Conservation (phyloP, 2,113 vertebrate species). For the Psittacus erithacus region DNA sequence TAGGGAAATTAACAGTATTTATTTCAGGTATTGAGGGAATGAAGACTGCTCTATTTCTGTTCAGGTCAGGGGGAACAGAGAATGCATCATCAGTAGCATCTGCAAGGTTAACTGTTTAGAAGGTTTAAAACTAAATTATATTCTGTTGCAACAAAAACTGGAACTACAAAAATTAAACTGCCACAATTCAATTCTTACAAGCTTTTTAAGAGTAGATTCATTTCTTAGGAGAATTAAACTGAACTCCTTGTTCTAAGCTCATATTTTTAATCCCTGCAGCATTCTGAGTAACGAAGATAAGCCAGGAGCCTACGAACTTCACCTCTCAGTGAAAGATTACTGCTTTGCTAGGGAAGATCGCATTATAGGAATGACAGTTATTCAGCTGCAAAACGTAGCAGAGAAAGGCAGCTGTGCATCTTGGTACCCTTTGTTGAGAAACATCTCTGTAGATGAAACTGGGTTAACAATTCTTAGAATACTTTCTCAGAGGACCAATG, state of each 20-base stretch:
- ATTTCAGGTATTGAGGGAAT: background rate
- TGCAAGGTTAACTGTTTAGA: background rate
- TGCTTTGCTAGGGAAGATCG: conserved; percentile 97
- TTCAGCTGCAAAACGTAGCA: conserved; percentile 86
- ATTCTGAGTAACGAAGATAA: conserved; percentile 87
- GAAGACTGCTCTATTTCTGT: background rate
- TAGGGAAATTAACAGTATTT: background rate
- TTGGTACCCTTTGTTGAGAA: conserved; percentile 89
- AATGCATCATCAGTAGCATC: background rate
- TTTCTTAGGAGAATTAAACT: background rate
- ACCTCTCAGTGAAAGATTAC: conserved; percentile 96
- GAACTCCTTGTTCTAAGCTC: background rate
- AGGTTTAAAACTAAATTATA: background rate
- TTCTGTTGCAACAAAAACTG: background rate
- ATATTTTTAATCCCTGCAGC: conserved; percentile 69
- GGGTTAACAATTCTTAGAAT: conserved; percentile 96
- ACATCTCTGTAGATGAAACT: conserved; percentile 87
- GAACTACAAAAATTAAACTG: background rate
- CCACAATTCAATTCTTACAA: background rate
- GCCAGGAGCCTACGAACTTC: conserved; percentile 90
- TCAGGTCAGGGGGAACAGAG: background rate
- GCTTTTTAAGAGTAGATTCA: background rate
- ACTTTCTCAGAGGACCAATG: conserved; percentile 95
- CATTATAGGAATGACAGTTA: conserved; percentile 91
- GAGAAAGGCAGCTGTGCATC: conserved; percentile 83